A percentile compares a stretch with the other conserved stretches of the same genome.
phyloP scores from a whole-genome alignment of 2,888 invertebrate species.

The Blera fallax region DNA sequence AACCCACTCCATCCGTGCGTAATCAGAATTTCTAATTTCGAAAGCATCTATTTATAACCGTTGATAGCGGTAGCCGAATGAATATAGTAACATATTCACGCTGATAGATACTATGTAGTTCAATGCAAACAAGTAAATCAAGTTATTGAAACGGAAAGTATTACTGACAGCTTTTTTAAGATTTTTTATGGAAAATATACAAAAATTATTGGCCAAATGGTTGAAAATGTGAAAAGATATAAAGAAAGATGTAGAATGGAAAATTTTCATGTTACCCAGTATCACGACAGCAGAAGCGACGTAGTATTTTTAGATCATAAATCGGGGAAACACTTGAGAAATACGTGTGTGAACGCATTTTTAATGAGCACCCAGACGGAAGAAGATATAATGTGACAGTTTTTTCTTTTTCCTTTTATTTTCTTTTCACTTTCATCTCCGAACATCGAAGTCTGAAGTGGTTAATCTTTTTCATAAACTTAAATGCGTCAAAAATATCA shows the following conservation, averaged over 20 bases:
- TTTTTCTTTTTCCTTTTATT: not conserved
- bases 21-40: conserved; percentile 2
- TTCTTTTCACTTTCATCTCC: not conserved
- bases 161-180: not conserved
- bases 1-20: not conserved
- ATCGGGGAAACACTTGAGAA: not conserved
- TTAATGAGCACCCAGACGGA: conserved; percentile 4
- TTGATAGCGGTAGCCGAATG: not conserved
- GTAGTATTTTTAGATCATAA: conserved; percentile 29
- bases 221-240: not conserved
- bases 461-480: not conserved
- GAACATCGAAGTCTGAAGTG: not conserved
- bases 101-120: not conserved
- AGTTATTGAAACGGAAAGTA: not conserved
- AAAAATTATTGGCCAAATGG: not conserved
- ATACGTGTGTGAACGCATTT: not conserved
- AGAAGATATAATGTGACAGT: not conserved
- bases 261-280: not conserved
- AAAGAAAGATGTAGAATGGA: not conserved
- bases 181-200: not conserved
- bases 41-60: not conserved
- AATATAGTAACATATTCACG: not conserved
- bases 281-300: not conserved
- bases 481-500: not conserved
- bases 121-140: not conserved